Conservation (phyloP, 2,797 vertebrate species). For the Eptatretus atami region DNA sequence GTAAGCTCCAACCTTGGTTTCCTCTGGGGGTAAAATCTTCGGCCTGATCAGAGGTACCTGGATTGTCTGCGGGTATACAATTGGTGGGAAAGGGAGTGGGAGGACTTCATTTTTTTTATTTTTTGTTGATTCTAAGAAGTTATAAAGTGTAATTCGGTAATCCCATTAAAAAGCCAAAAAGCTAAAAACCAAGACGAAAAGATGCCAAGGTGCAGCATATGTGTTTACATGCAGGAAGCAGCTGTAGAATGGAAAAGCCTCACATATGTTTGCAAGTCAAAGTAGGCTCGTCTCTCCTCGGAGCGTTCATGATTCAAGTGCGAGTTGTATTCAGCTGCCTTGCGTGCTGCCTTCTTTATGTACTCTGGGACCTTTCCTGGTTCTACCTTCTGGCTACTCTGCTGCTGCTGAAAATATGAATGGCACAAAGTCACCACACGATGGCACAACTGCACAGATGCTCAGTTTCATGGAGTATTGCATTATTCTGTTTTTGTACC, state of each 20-base stretch:
- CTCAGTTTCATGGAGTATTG: background rate
- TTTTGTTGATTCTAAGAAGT: background rate
- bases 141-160: conserved; percentile 11
- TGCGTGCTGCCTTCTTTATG: conserved; percentile 88
- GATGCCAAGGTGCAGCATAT: too few species aligned
- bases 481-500: background rate
- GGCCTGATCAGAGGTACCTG: conserved; percentile 89
- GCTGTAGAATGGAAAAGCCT: conserved; percentile 10
- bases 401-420: conserved; percentile 77
- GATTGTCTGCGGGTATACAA: conserved; percentile 31
- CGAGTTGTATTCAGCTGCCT: conserved; percentile 90
- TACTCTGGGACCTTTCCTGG: conserved; percentile 95
- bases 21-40: conserved; percentile 52
- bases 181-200: background rate
- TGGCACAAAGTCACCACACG: conserved; percentile 6
- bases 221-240: too few species aligned
- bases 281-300: conserved; percentile 91
- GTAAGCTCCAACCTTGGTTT: conserved; percentile 62
- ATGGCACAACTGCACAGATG: background rate
- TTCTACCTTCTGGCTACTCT: conserved; percentile 84
- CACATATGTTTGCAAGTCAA: conserved; percentile 92
- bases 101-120: background rate
- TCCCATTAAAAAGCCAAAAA: background rate
- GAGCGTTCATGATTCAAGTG: conserved; percentile 82
- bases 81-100: background rate